phyloP scores from a whole-genome alignment of 2,888 invertebrate species.

The Anoplius nigerrimus region DNA sequence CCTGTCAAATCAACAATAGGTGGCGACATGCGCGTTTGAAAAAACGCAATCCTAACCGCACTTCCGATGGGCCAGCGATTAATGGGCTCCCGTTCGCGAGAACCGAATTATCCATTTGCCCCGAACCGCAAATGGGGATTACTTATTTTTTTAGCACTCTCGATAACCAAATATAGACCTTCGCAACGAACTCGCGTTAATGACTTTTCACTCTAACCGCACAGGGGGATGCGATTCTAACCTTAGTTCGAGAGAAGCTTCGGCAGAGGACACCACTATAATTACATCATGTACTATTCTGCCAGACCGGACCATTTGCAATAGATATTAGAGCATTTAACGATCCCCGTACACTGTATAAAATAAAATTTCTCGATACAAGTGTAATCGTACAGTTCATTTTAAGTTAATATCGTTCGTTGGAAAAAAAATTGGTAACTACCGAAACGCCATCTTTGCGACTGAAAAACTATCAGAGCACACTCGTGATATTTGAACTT shows the following conservation, averaged over 20 bases:
- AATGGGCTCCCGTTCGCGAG: background rate
- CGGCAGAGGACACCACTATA: slow-evolving; percentile 65
- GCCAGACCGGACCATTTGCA: background rate
- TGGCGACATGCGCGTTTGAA: slow-evolving; percentile 65
- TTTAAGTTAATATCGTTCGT: slow-evolving; percentile 26
- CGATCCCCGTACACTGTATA: slow-evolving; percentile 18
- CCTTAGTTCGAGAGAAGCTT: slow-evolving; percentile 62
- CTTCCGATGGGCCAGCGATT: slow-evolving; percentile 36
- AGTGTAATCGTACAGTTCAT: slow-evolving; percentile 16
- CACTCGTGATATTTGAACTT: slow-evolving; percentile 21
- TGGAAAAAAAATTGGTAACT: slow-evolving; percentile 36
- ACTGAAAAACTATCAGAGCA: slow-evolving; percentile 10
- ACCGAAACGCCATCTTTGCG: slow-evolving; percentile 49
- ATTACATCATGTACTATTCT: slow-evolving; percentile 30
- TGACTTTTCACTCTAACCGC: slow-evolving; percentile 11
- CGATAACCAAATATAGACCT: background rate
- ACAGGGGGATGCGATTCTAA: slow-evolving; percentile 53
- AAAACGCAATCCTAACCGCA: slow-evolving; percentile 67
- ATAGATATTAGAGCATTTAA: slow-evolving; percentile 34
- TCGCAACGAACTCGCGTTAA: no score
- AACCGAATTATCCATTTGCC: background rate
- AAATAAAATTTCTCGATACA: slow-evolving; percentile 7
- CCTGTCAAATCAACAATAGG: slow-evolving; percentile 63
- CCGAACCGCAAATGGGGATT: background rate
- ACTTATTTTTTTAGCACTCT: background rate